Evolutionary conservation across 2,113 vertebrate genomes (phyloP).

Genomic region (Myrmecobius fasciatus): DNA sequence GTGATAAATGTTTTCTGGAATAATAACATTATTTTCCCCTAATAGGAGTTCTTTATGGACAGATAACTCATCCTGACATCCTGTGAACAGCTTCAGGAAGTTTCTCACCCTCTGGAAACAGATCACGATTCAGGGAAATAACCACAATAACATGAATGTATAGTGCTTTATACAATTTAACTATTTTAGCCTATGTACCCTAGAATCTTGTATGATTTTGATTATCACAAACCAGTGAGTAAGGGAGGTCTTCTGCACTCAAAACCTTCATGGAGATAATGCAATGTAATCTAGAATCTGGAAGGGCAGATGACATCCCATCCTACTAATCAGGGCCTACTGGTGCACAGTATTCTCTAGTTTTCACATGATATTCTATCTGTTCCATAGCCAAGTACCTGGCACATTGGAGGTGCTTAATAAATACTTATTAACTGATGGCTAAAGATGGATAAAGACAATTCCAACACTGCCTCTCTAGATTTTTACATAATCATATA

Average conservation of each 20-base stretch:
- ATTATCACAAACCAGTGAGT: background rate
- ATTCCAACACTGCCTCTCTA: background rate
- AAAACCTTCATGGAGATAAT: background rate
- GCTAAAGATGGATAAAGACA: background rate
- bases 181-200: background rate
- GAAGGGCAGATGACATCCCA: background rate
- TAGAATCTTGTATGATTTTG: background rate
- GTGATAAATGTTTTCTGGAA: background rate
- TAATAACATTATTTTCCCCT: background rate
- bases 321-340: background rate
- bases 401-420: background rate
- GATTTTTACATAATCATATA: background rate
- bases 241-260: background rate
- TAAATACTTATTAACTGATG: background rate
- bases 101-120: background rate
- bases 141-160: background rate
- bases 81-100: background rate
- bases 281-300: background rate
- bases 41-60: background rate
- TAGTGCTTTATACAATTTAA: background rate
- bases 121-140: background rate
- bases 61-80: background rate
- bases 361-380: background rate
- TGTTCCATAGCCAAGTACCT: background rate
- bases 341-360: background rate